phyloP scores from a whole-genome alignment of 2,113 vertebrate species.

The Ammospiza caudacuta region DNA sequence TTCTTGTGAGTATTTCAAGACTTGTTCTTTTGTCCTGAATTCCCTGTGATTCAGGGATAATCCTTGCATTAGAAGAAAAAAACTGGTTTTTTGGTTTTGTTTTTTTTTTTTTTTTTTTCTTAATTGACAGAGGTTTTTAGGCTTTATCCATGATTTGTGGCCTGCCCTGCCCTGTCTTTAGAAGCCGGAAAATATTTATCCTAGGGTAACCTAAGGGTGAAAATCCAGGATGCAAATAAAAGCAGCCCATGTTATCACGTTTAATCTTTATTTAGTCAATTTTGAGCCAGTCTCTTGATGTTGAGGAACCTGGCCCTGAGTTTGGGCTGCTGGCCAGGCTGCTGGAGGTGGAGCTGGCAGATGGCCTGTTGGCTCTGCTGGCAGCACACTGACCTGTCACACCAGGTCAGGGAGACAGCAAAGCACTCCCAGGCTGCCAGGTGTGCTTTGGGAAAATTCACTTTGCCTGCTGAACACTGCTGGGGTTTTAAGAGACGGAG shows the following conservation, averaged over 20 bases:
- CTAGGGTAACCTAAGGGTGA: neutral
- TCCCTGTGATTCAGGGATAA: neutral
- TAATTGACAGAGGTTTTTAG: neutral
- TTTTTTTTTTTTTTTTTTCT: no score
- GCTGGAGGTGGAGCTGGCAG: neutral
- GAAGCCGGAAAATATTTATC: neutral
- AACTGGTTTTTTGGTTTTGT: neutral
- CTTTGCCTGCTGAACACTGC: neutral
- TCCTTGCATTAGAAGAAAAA: neutral
- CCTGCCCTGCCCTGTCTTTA: neutral
- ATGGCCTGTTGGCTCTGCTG: neutral
- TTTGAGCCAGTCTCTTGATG: constrained; percentile 9
- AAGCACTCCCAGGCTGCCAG: neutral
- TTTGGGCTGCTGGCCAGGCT: neutral
- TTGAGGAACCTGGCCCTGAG: neutral
- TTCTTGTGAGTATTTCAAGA: neutral
- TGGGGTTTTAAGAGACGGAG: neutral
- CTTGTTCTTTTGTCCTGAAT: neutral
- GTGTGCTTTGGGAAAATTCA: neutral
- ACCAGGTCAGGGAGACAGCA: neutral
- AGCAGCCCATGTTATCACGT: neutral
- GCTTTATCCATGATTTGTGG: neutral
- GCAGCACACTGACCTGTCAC: neutral
- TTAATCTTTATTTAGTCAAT: neutral
- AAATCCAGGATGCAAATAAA: neutral